phyloP scores from a whole-genome alignment of 2,888 invertebrate species.

The Phaonia tiefii region DNA sequence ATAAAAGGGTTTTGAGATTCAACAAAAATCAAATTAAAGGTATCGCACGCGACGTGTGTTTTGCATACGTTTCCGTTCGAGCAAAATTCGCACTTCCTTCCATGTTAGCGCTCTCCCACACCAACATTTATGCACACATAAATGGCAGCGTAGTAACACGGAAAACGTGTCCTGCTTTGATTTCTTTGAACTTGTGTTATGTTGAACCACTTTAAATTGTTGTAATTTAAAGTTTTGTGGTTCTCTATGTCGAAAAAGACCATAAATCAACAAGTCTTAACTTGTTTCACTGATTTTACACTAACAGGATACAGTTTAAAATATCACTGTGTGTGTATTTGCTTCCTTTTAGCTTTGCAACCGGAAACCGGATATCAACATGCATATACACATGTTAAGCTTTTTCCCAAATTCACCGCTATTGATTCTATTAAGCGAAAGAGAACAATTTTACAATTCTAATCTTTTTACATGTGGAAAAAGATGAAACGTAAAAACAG shows the following conservation, averaged over 20 bases:
- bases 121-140: not conserved
- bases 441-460: conserved; percentile 48
- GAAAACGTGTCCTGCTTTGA: not conserved
- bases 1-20: conserved; percentile 3
- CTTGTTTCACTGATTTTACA: conserved; percentile 21
- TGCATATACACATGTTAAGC: conserved; percentile 28
- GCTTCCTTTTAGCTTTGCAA: not conserved
- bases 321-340: not conserved
- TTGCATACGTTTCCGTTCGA: conserved; percentile 74
- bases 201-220: conserved; percentile 17
- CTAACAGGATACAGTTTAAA: conserved; percentile 25
- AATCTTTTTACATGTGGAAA: conserved; percentile 50
- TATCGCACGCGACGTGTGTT: conserved; percentile 72
- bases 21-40: conserved; percentile 58
- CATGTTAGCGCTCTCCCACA: too few relatives aligned
- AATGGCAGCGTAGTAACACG: not conserved
- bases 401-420: conserved; percentile 1
- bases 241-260: conserved; percentile 5
- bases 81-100: conserved; percentile 73
- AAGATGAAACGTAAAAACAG: conserved; percentile 34
- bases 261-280: conserved; percentile 61
- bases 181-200: not conserved
- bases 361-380: conserved; percentile 35
- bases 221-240: conserved; percentile 57
- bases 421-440: conserved; percentile 32